These are phyloP conservation scores for Euleptes europaea DNA, from an alignment of 2,113 vertebrate species.

Conservation along the genomic window DNA sequence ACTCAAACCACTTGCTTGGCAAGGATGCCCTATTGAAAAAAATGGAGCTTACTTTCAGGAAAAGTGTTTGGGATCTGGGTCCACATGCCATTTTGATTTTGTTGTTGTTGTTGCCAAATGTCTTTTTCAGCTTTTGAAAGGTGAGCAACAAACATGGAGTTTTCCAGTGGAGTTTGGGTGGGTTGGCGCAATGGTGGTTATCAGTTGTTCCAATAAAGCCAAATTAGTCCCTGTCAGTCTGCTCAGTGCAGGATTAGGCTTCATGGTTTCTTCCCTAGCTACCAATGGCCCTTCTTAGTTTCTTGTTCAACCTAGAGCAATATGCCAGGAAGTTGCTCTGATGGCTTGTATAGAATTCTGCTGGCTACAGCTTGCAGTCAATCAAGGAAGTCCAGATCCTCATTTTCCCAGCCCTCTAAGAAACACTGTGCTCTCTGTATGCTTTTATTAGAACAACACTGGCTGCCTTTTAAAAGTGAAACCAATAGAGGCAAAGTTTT, in stretches of 20 bases:
- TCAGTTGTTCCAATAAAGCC: neutral
- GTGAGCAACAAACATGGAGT: neutral
- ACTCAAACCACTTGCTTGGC: neutral
- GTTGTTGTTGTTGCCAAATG: neutral
- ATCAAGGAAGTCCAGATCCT: too few relatives aligned
- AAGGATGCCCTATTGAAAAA: neutral
- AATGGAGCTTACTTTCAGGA: neutral
- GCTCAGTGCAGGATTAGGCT: fast-evolving
- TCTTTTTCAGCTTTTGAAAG: neutral
- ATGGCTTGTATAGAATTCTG: neutral
- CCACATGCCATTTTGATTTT: neutral
- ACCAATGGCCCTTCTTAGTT: neutral
- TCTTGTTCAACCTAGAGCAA: fast-evolving
- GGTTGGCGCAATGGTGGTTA: neutral
- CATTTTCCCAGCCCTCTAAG: too few relatives aligned
- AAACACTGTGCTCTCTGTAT: too few relatives aligned
- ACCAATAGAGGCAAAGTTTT: too few relatives aligned
- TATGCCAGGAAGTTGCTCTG: neutral
- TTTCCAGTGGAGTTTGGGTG: fast-evolving
- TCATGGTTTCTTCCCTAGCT: neutral
- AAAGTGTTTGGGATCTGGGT: neutral
- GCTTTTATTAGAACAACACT: too few relatives aligned
- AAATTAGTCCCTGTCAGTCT: neutral
- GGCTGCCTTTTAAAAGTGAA: too few relatives aligned
- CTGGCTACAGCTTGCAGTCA: too few relatives aligned